A percentile compares a stretch with the other conserved stretches of the same genome.
These are phyloP conservation scores for Delia radicum DNA, from an alignment of 1,140 invertebrate species.

Conservation along the genomic window DNA sequence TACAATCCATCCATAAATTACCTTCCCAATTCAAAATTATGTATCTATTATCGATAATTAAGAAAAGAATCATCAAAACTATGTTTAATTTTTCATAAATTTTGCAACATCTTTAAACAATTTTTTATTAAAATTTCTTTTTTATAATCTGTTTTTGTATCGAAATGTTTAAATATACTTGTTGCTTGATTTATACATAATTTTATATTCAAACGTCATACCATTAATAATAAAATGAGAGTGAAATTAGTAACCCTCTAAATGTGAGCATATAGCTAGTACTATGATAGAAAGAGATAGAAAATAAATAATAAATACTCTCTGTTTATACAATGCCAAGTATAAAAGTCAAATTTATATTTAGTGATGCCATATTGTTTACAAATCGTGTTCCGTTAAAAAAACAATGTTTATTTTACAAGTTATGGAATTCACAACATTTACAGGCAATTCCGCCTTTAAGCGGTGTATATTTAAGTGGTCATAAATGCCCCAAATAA, in stretches of 20 bases:
- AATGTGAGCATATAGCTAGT: neutral
- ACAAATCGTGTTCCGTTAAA: neutral
- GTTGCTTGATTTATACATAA: slow-evolving; percentile 10
- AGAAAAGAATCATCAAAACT: too few relatives aligned
- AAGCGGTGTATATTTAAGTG: too few relatives aligned
- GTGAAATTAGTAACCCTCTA: neutral
- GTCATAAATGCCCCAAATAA: too few relatives aligned
- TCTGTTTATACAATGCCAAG: too few relatives aligned
- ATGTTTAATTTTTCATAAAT: too few relatives aligned
- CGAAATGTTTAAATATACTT: neutral
- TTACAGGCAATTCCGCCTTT: too few relatives aligned
- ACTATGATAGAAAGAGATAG: neutral
- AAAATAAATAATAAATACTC: neutral
- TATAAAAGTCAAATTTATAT: neutral
- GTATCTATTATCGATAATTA: too few relatives aligned
- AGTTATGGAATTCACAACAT: too few relatives aligned
- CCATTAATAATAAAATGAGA: neutral
- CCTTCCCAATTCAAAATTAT: too few relatives aligned
- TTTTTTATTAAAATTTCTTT: too few relatives aligned
- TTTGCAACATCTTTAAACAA: too few relatives aligned
- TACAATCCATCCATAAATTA: neutral
- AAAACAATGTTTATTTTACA: too few relatives aligned
- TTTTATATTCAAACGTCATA: slow-evolving; percentile 17
- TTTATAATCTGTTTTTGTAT: neutral
- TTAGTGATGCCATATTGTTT: neutral